phyloP scores from a whole-genome alignment of 2,797 vertebrate genomes.

The Schizopygopsis pylzovi region DNA sequence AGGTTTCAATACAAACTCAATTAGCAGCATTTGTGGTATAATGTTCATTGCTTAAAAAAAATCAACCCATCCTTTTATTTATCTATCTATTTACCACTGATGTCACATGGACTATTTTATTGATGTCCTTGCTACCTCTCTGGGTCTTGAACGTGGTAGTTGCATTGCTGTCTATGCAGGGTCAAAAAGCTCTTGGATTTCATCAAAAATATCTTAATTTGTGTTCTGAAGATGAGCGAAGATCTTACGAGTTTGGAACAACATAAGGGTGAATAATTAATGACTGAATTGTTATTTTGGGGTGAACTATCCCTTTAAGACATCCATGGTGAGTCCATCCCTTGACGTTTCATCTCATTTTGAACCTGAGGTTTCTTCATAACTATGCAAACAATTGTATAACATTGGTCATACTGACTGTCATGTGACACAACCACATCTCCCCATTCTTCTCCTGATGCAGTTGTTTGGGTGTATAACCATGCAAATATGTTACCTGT shows the following conservation, averaged over 20 bases:
- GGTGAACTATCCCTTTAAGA: not conserved
- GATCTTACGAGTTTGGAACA: not conserved
- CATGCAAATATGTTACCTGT: conserved; percentile 56
- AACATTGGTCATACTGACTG: conserved; percentile 29
- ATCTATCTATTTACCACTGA: not conserved
- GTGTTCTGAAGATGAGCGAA: not conserved
- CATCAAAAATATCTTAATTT: not conserved
- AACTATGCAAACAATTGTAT: conserved; percentile 33
- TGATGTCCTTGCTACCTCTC: not conserved
- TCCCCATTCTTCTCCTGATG: not conserved
- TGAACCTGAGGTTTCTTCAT: not conserved
- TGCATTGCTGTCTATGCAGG: not conserved
- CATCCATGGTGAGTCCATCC: not conserved
- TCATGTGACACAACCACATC: conserved; percentile 46
- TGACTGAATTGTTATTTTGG: not conserved
- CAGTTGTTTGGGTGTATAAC: conserved; percentile 61
- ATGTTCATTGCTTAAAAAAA: not conserved
- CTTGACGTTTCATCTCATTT: not conserved
- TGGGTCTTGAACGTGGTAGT: not conserved
- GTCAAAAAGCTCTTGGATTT: not conserved
- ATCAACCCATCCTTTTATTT: not conserved
- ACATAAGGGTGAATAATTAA: not conserved
- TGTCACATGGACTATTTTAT: not conserved
- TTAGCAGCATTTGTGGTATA: not conserved
- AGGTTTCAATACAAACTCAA: not conserved